Conservation (phyloP, 2,888 invertebrate species). For the Brenthis ino region DNA sequence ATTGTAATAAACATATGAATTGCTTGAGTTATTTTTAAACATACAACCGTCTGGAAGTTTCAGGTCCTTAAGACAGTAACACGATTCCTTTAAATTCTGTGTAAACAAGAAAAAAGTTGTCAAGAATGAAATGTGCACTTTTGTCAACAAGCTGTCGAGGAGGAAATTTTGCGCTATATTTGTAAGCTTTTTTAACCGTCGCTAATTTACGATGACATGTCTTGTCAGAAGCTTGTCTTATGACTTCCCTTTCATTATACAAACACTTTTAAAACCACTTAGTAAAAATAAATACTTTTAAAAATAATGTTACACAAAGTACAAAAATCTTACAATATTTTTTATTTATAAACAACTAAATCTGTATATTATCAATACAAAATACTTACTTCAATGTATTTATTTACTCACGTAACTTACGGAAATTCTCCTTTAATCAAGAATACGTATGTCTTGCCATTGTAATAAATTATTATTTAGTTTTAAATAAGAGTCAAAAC, state of each 20-base stretch:
- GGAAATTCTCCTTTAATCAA: neutral
- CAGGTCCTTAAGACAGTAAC: slow-evolving; percentile 40
- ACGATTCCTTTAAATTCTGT: slow-evolving; percentile 44
- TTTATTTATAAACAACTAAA: no score
- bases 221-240: slow-evolving; percentile 20
- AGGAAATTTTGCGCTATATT: slow-evolving; percentile 27
- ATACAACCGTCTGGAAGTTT: slow-evolving; percentile 34
- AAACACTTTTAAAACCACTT: slow-evolving; percentile 16
- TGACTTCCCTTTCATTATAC: neutral
- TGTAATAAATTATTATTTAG: slow-evolving; percentile 5
- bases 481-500: slow-evolving; percentile 13
- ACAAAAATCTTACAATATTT: no score
- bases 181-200: slow-evolving; percentile 25
- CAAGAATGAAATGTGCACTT: slow-evolving; percentile 31
- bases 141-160: slow-evolving; percentile 27
- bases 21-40: neutral
- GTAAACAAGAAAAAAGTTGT: slow-evolving; percentile 43
- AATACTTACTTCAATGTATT: neutral
- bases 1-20: neutral
- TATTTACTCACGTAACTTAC: neutral
- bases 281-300: slow-evolving; percentile 11
- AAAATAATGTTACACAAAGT: neutral
- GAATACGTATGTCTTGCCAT: neutral
- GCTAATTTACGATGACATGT: slow-evolving; percentile 34
- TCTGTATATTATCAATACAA: no score